Base-by-base conservation (phyloP, 2,797 vertebrate genomes). In the Triplophysa yarkandensis region DNA sequence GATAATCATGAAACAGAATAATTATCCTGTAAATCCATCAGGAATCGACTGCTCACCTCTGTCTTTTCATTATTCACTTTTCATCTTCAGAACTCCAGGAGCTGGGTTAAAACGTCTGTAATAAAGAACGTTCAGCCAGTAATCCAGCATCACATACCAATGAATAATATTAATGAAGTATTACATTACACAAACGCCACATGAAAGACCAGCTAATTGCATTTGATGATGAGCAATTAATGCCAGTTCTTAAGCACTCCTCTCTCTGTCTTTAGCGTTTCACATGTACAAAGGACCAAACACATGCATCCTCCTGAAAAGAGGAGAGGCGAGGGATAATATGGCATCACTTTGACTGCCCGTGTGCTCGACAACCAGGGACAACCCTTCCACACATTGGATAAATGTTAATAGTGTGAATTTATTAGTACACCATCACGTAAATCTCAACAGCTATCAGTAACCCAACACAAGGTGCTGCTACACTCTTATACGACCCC, bases 121-220 rank as follows among this genome's bases (percentile, higher is more conserved):
- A 96, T 97, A 96, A 98, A 95, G 93, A 95, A 94, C 94, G 92
- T 95, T 94, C 93, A 93, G 94, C 93, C 94, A 93, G 94, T 97
- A 98, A 98, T 98, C 95, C 94, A 92, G 85, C 92, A 92, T 91
- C 94, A 95, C 95, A 96, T 95, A 93, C 95, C 94, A 98, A 97
- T 98, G 96, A 98, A 97, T 97, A 94, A 97, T 97, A 95, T 96
- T 97, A 98, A 97, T 98, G 96, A 98, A 98, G 94, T 98, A 97
- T 96, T 98, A 96, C 96, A 94, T 98, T 98, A 95, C 95, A 97
- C 96, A 98, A 98, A 98, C 94, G 92, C 93, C 94, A 96, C 95
- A 96, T 97, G 95, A 98, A 98, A 97, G 95, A 94, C 93, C 95
- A 91, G 92, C 95, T 99, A 99, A 99, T 98, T 97, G 96, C 96